A percentile compares a stretch with the other conserved stretches of the same genome.
These are phyloP conservation scores for Ptychodera flava DNA, from an alignment of 35 echinoderm and acorn worm genomes.

Conservation along the genomic window DNA sequence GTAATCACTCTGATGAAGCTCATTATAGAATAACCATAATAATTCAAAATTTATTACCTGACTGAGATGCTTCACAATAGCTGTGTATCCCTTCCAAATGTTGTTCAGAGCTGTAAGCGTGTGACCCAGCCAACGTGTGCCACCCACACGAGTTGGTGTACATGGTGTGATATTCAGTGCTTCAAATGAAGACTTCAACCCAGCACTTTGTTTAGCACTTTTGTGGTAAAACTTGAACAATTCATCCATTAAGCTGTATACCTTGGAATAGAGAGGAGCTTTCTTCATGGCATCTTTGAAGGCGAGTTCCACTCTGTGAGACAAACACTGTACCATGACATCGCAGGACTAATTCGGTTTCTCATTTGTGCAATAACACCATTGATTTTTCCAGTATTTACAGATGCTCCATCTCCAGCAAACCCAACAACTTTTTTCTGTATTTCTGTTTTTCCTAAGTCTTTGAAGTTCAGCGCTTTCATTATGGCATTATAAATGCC, in stretches of 20 bases:
- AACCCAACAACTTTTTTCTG: constrained; percentile 3
- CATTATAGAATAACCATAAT: not conserved
- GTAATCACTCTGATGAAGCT: too few relatives aligned
- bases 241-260: not conserved
- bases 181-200: not conserved
- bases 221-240: constrained; percentile 14
- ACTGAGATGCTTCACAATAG: constrained; percentile 11
- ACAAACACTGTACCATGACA: not conserved
- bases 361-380: constrained; percentile 5
- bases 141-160: constrained; percentile 9
- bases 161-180: not conserved
- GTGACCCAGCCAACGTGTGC: constrained; percentile 19
- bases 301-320: not conserved
- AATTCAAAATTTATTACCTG: constrained; percentile 9
- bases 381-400: constrained; percentile 3
- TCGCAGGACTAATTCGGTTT: not conserved
- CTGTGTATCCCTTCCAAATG: constrained; percentile 5
- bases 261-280: not conserved
- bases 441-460: too few relatives aligned
- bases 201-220: not conserved
- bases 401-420: not conserved
- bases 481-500: too few relatives aligned
- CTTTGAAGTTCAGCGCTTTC: too few relatives aligned
- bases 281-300: constrained; percentile 4
- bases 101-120: constrained; percentile 2